These are phyloP conservation scores for Tyria jacobaeae DNA, from an alignment of 2,888 invertebrate species.

Conservation along the genomic window DNA sequence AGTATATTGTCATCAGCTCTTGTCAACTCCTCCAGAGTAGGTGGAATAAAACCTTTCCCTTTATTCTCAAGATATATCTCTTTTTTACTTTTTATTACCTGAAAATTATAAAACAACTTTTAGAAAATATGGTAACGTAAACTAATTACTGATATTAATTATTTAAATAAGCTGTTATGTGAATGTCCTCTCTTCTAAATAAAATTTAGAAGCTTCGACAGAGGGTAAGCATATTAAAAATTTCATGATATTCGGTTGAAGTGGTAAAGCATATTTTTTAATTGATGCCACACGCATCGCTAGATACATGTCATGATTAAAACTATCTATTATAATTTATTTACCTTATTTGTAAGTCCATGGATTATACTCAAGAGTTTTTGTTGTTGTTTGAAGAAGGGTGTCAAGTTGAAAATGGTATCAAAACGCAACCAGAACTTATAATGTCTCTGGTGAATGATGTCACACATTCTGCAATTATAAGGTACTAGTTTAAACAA, in stretches of 20 bases:
- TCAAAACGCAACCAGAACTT: constrained; percentile 91
- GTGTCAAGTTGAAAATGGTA: constrained; percentile 89
- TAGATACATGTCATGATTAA: not conserved
- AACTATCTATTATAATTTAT: not conserved
- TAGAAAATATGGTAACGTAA: too few species aligned
- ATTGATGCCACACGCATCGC: not conserved
- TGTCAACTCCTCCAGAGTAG: constrained; percentile 73
- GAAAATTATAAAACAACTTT: constrained; percentile 12
- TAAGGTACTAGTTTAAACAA: not conserved
- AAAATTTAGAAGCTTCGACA: too few species aligned
- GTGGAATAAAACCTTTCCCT: constrained; percentile 76
- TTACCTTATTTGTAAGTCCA: constrained; percentile 91
- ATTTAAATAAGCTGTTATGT: too few species aligned
- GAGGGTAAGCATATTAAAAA: too few species aligned
- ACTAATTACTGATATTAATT: too few species aligned
- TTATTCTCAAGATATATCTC: constrained; percentile 84
- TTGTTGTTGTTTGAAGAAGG: constrained; percentile 89
- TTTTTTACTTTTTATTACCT: constrained; percentile 88
- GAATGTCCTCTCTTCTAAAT: too few species aligned
- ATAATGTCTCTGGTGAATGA: constrained; percentile 92
- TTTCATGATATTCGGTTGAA: not conserved
- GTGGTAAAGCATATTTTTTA: too few species aligned
- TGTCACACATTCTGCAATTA: constrained; percentile 89
- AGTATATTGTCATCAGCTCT: constrained; percentile 66
- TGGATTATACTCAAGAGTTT: constrained; percentile 90